phyloP scores from a whole-genome alignment of 2,113 vertebrate species.

The Tichodroma muraria region DNA sequence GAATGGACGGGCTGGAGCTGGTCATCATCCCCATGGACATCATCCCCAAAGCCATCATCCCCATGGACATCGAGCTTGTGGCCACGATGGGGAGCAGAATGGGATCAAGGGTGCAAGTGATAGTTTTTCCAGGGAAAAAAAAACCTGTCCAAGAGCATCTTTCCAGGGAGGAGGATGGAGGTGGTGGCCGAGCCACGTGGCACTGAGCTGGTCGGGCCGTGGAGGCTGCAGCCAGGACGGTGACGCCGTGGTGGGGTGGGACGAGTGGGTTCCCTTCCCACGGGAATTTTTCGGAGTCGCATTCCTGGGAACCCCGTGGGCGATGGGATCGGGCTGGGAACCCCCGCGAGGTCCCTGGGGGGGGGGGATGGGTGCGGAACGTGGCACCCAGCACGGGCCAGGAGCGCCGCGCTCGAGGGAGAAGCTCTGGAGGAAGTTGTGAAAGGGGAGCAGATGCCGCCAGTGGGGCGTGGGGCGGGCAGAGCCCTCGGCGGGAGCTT shows the following conservation, averaged over 20 bases:
- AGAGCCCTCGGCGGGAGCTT: neutral
- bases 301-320: neutral
- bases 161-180: neutral
- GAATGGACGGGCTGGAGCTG: neutral
- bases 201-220: neutral
- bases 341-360: accelerated
- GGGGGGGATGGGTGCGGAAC: neutral
- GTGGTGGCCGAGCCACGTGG: neutral
- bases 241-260: accelerated
- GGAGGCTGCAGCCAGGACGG: neutral
- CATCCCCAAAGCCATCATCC: neutral
- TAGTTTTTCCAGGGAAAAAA: neutral
- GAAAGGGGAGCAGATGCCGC: neutral
- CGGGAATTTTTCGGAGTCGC: no score
- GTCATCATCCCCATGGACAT: accelerated
- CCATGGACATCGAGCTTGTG: accelerated
- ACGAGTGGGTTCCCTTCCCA: neutral
- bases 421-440: neutral
- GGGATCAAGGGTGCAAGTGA: accelerated
- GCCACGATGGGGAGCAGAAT: accelerated
- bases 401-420: neutral
- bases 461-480: neutral
- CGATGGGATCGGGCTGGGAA: accelerated
- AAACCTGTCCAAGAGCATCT: no score
- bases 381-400: neutral